Percentiles rank a stretch among this genome's conserved stretches.
Conservation (phyloP, 2,888 invertebrate species). For the Capitulum mitella region DNA sequence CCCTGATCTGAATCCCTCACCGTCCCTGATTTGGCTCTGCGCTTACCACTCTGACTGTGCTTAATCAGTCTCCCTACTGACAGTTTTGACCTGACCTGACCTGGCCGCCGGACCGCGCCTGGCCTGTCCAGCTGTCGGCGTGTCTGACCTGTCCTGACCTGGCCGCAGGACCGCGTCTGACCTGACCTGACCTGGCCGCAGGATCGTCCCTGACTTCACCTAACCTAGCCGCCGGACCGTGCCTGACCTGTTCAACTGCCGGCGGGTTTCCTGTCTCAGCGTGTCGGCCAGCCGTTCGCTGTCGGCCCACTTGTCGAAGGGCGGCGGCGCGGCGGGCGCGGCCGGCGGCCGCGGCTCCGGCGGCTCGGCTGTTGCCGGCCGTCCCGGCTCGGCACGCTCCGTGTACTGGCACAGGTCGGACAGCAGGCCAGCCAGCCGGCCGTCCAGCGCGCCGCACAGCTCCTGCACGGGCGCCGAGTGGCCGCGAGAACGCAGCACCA, state of each 20-base stretch:
- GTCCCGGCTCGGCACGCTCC: not conserved
- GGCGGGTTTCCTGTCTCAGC: not conserved
- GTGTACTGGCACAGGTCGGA: conserved; percentile 53
- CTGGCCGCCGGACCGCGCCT: no score
- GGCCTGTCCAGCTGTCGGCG: not conserved
- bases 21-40: no score
- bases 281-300: not conserved
- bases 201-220: no score
- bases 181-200: no score
- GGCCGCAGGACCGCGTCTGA: no score
- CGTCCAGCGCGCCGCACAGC: conserved; percentile 59
- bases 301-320: conserved; percentile 10
- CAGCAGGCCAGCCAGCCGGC: conserved; percentile 55
- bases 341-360: conserved; percentile 50
- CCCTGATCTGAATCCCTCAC: no score
- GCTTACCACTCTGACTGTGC: no score
- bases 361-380: not conserved
- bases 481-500: conserved; percentile 51
- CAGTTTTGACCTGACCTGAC: no score
- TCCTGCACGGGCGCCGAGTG: conserved; percentile 64
- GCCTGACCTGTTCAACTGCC: not conserved
- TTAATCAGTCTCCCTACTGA: no score
- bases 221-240: no score
- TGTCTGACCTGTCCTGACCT: not conserved
- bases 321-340: not conserved